phyloP scores from a whole-genome alignment of 2,888 invertebrate species.

The Ophion costatus region DNA sequence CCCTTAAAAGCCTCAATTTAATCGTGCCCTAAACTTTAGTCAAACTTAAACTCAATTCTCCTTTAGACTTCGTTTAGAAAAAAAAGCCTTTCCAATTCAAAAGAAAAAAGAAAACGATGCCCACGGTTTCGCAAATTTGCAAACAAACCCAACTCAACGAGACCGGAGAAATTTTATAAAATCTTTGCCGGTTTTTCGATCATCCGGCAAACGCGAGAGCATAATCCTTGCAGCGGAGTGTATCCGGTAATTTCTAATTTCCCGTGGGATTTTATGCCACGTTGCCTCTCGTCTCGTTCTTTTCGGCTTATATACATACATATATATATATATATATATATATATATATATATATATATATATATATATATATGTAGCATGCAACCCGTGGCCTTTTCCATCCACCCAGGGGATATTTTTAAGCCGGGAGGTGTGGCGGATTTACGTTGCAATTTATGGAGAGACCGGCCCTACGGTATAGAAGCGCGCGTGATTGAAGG shows the following conservation, averaged over 20 bases:
- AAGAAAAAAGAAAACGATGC: neutral
- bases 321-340: neutral
- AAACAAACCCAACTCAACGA: neutral
- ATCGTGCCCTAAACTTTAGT: neutral
- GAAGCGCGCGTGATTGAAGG: constrained; percentile 54
- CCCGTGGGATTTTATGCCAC: constrained; percentile 54
- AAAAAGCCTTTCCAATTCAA: neutral
- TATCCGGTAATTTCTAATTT: constrained; percentile 60
- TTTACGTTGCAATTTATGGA: constrained; percentile 64
- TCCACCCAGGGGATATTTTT: constrained; percentile 53
- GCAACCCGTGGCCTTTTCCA: constrained; percentile 39
- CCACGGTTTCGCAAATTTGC: neutral
- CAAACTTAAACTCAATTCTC: neutral
- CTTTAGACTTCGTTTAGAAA: neutral
- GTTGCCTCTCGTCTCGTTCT: constrained; percentile 37
- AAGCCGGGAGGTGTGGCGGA: constrained; percentile 62
- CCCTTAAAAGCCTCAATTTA: neutral
- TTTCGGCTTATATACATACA: neutral
- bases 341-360: neutral
- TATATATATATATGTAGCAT: constrained; percentile 25
- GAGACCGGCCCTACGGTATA: constrained; percentile 51
- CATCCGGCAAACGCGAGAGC: neutral
- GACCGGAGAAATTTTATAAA: neutral
- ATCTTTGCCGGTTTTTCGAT: constrained; percentile 24
- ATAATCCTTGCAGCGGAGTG: constrained; percentile 15